Evolutionary conservation across 2,113 vertebrate genomes (phyloP), one percentile per base, ranked within the genome.

Genomic region (Caranx ignobilis): DNA sequence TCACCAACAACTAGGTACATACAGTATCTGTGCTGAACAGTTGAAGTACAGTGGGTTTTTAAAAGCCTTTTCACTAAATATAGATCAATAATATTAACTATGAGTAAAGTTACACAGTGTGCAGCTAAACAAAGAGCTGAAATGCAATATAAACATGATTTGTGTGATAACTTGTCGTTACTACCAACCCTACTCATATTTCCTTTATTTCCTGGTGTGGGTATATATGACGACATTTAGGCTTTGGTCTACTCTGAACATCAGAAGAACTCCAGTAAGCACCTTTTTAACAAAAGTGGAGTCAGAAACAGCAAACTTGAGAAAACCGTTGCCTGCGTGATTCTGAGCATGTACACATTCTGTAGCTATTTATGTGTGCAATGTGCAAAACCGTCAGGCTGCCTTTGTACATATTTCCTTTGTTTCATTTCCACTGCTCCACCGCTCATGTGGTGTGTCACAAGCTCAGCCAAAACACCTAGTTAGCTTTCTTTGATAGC

Each of bases 391-490:
- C 43, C 52, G 59, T 81, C 55, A 61, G 31, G 60, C 39, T 26
- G 63, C 39, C 47, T 77, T 70, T 78, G 60, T 60, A 60, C 63
- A 66, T 18, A 7, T 84, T 82, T 71, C 75, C 77, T 85, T 82
- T 80, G 75, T 85, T 83, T 83, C 71, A 60, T 67, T 83, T 73
- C 79, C 62, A 75, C 56, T 12, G 7, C 37, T 75, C n/a, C 57
- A 6, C 21, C 11, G 16, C 75, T 43, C 77, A 45, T 56, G 77
- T 43, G 57, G 63, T 11, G 50, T 64, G 75, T 86, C 81, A 83
- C 74, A 83, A 87, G 71, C 60, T 2, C 35, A 77, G 85, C 85
- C 83, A 80, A 74, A 87, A 76, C 83, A 88, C 84, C 72, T 77
- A 71, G 83, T 84, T 79, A 55, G 68, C 65, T 45, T 59, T 80